Base-by-base conservation (phyloP, 2,888 invertebrate genomes). In the Melanostoma scalare region DNA sequence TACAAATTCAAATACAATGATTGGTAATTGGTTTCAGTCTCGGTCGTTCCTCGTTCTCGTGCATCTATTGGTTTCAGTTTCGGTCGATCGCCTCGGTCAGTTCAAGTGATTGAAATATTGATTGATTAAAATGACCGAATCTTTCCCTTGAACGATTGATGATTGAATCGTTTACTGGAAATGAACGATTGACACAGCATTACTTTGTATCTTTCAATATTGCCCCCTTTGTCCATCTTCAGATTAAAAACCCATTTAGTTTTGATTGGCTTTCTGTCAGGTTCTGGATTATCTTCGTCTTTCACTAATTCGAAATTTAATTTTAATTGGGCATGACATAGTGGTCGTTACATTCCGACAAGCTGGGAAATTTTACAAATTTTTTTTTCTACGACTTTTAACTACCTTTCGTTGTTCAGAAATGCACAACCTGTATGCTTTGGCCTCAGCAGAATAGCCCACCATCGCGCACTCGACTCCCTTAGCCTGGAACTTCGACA, bases 221-320 rank as follows among this genome's bases (percentile, higher is more conserved):
- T 6, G 30, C 87, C 87, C 53, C 84, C 68, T n/a, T 61, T 75
- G 72, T 86, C 55, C 35, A 61, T 78, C 76, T 77, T 87, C 86
- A 0, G 60, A 87, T 4, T 38, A 38, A 38, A 38, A 38, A 87
- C 86, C 86, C 87, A 88, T 81, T 86, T 87, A 46, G 85, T 84
- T 20, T 86, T 84, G 3, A 87, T 86, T 2, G 77, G 74, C 86
- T 80, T 80, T 67, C 79, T 87, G 33, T 69, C 67, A 33, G 55
- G 38, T 56, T 56, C 40, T 40, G 20, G 6, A 35, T 40, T 20
- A 56, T 38, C 40, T 56, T 56, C 10, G 2, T 33, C 40, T 10
- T 40, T 56, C 38, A 38, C 6, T 38, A 4, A 38, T 6, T 38
- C 3, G 3, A 38, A 38, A 6, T 33, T 42, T 40, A 30, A 42